Percentiles rank a stretch among this genome's conserved stretches.
Conservation (phyloP, 2,797 vertebrate genomes). For the Allenopithecus nigroviridis region DNA sequence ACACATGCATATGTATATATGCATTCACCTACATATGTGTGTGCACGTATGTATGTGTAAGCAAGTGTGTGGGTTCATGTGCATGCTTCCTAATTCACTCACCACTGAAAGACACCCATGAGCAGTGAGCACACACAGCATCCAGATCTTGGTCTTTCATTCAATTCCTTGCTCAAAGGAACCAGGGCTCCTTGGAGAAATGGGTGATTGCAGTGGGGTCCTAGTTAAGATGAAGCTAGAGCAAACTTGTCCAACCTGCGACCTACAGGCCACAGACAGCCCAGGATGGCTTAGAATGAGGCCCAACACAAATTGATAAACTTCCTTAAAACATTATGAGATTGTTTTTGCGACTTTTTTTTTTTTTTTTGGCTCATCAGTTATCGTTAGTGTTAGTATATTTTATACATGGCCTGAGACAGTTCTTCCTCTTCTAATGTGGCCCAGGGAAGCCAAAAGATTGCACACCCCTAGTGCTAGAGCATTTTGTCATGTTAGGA, state of each 20-base stretch:
- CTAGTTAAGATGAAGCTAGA: not conserved
- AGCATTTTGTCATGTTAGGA: not conserved
- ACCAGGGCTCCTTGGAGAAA: not conserved
- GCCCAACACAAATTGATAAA: not conserved
- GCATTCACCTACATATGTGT: not conserved
- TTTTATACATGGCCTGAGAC: not conserved
- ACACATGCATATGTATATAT: not conserved
- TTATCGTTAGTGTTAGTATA: not conserved
- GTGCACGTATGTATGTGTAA: not conserved
- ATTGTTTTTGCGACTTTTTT: not conserved
- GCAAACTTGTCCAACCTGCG: not conserved
- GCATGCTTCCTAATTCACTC: not conserved
- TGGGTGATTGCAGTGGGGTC: not conserved
- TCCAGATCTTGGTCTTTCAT: not conserved
- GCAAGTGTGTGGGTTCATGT: not conserved
- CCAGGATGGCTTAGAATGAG: not conserved
- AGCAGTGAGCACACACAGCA: not conserved
- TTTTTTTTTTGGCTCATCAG: not conserved
- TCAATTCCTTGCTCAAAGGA: not conserved
- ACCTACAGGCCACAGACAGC: not conserved
- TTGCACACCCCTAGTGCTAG: not conserved
- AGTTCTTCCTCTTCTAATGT: not conserved
- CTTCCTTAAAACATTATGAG: not conserved
- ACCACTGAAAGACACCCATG: not conserved
- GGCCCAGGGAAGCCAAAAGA: not conserved